Evolutionary conservation across 2,797 vertebrate species (phyloP).

Genomic region (Lepus townsendii): DNA sequence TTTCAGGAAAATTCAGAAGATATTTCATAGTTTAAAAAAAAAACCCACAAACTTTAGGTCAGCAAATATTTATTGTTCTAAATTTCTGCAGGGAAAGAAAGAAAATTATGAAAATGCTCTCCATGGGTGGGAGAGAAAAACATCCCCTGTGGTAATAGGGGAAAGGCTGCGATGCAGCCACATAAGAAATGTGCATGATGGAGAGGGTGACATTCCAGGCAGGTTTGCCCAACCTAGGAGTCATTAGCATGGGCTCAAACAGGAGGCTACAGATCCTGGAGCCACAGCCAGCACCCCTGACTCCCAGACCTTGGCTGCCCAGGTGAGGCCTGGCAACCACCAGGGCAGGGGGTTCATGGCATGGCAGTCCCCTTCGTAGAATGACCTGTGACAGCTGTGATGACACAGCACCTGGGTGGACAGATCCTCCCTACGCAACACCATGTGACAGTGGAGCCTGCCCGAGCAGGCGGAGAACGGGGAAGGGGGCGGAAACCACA

Average conservation of each 20-base stretch:
- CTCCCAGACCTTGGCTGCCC: background rate
- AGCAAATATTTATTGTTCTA: constrained; percentile 33
- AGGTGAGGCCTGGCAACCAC: background rate
- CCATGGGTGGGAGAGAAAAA: constrained; percentile 1
- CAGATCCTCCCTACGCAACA: background rate
- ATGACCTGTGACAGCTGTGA: background rate
- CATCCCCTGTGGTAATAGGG: background rate
- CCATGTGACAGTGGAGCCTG: background rate
- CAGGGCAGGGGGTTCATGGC: too few relatives aligned
- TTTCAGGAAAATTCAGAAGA: constrained; percentile 52
- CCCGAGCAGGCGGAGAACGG: background rate
- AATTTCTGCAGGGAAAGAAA: constrained; percentile 8
- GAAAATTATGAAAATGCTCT: background rate
- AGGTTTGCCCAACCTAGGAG: background rate
- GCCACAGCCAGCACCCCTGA: background rate
- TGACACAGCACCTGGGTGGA: background rate
- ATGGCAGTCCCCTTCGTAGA: background rate
- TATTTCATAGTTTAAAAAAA: constrained; percentile 10
- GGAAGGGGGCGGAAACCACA: background rate
- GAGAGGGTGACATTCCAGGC: background rate
- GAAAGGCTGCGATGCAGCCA: background rate
- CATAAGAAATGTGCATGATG: background rate
- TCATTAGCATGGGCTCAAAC: background rate
- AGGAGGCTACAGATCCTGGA: background rate
- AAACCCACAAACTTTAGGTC: background rate